These are phyloP conservation scores for Spodoptera littoralis DNA, from an alignment of 2,888 invertebrate species.

Conservation along the genomic window DNA sequence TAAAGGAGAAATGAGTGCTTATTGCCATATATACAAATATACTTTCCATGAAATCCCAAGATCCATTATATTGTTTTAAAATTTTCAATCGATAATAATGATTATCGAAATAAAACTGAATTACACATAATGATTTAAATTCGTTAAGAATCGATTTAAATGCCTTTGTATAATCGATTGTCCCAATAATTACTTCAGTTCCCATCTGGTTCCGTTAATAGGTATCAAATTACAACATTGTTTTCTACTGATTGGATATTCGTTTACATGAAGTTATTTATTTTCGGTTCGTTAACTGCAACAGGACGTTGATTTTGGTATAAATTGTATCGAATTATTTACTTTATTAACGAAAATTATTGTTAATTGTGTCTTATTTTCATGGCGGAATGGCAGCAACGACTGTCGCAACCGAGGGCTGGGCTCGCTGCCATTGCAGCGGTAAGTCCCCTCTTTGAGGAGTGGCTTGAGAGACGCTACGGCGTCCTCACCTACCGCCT, in stretches of 20 bases:
- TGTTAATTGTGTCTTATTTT: too few species aligned
- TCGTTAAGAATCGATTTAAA: slow-evolving; percentile 58
- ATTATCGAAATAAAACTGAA: slow-evolving; percentile 7
- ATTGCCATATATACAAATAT: too few species aligned
- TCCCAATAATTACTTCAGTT: slow-evolving; percentile 62
- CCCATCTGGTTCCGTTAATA: slow-evolving; percentile 57
- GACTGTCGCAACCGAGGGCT: too few species aligned
- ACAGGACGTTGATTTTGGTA: slow-evolving; percentile 9
- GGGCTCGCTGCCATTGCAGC: too few species aligned
- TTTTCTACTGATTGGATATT: slow-evolving; percentile 63
- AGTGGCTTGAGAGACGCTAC: too few species aligned
- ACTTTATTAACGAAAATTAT: neutral
- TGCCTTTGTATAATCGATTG: slow-evolving; percentile 60
- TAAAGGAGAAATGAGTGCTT: too few species aligned
- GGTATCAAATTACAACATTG: slow-evolving; percentile 63
- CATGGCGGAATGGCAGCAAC: too few species aligned
- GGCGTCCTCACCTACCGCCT: too few species aligned
- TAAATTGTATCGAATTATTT: slow-evolving; percentile 3
- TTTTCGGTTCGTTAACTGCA: slow-evolving; percentile 41
- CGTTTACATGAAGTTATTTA: slow-evolving; percentile 50
- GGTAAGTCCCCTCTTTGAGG: too few species aligned
- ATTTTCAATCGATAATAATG: neutral
- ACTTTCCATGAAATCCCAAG: neutral
- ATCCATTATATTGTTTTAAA: neutral
- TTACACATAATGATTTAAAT: slow-evolving; percentile 13